Evolutionary conservation across 2,113 vertebrate species (phyloP).

Genomic region (Atrichornis clamosus): DNA sequence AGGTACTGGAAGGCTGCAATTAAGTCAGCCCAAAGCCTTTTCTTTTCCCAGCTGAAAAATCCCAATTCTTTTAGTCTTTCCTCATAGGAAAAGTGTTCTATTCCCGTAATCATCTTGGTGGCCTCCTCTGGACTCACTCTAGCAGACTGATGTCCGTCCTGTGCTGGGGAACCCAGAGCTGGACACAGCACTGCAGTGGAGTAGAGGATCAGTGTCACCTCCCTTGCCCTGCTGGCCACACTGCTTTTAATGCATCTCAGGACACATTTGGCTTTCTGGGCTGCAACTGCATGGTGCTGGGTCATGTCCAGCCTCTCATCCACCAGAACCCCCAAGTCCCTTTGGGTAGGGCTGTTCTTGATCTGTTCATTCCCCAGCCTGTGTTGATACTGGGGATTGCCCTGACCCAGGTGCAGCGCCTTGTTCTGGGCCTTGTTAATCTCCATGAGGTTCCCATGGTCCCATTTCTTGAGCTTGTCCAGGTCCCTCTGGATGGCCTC

Average conservation of each 20-base stretch:
- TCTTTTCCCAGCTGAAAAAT: background rate
- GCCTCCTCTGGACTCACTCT: background rate
- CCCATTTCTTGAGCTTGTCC: background rate
- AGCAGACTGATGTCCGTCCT: background rate
- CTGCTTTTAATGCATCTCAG: background rate
- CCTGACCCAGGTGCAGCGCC: accelerated
- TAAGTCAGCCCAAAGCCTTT: background rate
- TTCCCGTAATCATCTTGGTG: background rate
- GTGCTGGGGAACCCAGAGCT: background rate
- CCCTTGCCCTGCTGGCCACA: accelerated
- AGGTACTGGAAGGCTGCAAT: background rate
- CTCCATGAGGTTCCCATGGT: background rate
- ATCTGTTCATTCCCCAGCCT: background rate
- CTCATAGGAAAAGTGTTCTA: background rate
- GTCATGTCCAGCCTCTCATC: background rate
- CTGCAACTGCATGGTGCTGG: background rate
- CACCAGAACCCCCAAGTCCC: background rate
- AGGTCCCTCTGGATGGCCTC: background rate
- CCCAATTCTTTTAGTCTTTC: background rate
- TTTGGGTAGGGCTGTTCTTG: background rate
- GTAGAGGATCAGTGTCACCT: background rate
- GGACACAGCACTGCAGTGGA: background rate
- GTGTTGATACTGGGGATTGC: background rate
- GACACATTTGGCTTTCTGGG: accelerated
- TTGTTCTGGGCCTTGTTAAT: background rate